Evolutionary conservation across 2,888 invertebrate species (phyloP).

Genomic region (Chrysotoxum bicinctum): DNA sequence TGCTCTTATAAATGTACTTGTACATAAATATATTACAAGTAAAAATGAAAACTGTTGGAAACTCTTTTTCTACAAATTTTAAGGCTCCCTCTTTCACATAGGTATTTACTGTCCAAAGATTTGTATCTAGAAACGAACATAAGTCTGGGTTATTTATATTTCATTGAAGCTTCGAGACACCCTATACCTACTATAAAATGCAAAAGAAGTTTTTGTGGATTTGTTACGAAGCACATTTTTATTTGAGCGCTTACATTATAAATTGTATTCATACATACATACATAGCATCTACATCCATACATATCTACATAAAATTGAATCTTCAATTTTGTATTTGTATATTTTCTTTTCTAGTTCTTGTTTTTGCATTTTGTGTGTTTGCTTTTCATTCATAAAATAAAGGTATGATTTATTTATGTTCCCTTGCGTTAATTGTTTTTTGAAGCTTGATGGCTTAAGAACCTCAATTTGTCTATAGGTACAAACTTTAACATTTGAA

Average conservation of each 20-base stretch:
- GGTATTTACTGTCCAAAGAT: too few species aligned
- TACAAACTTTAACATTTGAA: neutral
- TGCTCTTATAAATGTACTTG: too few species aligned
- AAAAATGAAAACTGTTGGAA: too few species aligned
- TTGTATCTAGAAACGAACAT: too few species aligned
- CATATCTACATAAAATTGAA: neutral
- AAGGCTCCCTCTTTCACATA: too few species aligned
- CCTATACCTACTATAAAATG: neutral
- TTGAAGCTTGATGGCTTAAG: neutral
- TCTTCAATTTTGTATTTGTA: neutral
- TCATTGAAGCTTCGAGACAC: neutral
- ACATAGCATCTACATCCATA: neutral
- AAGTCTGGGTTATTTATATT: too few species aligned
- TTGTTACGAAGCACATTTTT: slow-evolving; percentile 14
- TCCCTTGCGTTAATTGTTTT: slow-evolving; percentile 32
- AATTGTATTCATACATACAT: neutral
- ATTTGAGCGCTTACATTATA: slow-evolving; percentile 14
- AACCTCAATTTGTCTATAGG: neutral
- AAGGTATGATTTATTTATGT: slow-evolving; percentile 8
- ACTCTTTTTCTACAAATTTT: too few species aligned
- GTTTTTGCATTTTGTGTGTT: neutral
- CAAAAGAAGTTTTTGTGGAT: neutral
- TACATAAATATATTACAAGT: too few species aligned
- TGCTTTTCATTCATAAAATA: neutral
- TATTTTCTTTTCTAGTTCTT: neutral